phyloP scores from a whole-genome alignment of 2,888 invertebrate species.

The Tetheella fluctuosa region DNA sequence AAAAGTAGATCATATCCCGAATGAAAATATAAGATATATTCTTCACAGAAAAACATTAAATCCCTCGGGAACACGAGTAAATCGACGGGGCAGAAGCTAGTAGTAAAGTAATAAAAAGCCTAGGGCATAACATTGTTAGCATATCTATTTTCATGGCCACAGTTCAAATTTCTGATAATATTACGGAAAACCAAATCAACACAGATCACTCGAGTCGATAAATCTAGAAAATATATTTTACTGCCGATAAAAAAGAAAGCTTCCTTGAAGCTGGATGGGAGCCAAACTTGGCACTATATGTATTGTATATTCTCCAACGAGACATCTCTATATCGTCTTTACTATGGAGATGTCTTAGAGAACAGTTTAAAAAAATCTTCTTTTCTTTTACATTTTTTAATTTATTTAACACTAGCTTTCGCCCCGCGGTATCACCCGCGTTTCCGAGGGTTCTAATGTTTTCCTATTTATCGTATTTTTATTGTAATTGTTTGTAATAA shows the following conservation, averaged over 20 bases:
- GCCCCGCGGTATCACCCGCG: too few species aligned
- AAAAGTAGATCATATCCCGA: too few species aligned
- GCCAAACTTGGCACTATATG: conserved; percentile 1
- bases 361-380: background rate
- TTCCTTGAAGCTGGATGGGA: background rate
- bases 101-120: too few species aligned
- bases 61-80: too few species aligned
- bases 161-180: background rate
- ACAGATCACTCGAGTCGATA: conserved; percentile 1
- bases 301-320: background rate
- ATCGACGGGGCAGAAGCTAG: too few species aligned
- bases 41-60: too few species aligned
- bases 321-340: background rate
- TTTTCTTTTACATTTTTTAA: too few species aligned
- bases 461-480: too few species aligned
- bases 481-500: too few species aligned
- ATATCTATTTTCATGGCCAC: background rate
- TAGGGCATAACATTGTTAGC: background rate
- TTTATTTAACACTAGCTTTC: too few species aligned
- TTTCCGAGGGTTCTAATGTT: too few species aligned
- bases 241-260: background rate
- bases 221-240: conserved; percentile 4
- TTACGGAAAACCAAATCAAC: background rate
- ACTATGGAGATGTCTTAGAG: background rate
- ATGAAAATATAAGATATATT: too few species aligned